Evolutionary conservation across 2,113 vertebrate species (phyloP).

Genomic region (Campylomormyrus numenius): DNA sequence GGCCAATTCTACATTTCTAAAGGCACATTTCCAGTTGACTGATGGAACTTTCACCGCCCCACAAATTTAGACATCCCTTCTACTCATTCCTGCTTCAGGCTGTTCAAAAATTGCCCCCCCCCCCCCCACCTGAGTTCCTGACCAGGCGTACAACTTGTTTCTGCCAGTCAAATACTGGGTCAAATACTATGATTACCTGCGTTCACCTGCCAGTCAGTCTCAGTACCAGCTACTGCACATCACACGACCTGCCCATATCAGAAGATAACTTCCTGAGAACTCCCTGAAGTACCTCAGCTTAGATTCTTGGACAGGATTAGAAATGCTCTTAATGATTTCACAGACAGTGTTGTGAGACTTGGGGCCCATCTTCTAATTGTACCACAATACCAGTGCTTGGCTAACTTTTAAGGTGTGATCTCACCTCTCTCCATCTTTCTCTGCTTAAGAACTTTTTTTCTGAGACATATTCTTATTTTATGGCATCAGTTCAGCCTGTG

Average conservation of each 20-base stretch:
- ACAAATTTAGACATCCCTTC: not conserved
- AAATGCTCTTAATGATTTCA: not conserved
- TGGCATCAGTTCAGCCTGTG: not conserved
- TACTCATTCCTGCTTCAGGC: not conserved
- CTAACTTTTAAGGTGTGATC: not conserved
- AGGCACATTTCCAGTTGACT: not conserved
- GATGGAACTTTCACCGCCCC: not conserved
- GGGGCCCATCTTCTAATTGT: not conserved
- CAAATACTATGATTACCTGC: not conserved
- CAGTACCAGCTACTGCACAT: not conserved
- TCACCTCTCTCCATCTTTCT: not conserved
- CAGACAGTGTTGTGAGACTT: not conserved
- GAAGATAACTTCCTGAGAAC: not conserved
- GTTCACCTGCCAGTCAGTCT: not conserved
- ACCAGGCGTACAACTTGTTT: not conserved
- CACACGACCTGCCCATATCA: not conserved
- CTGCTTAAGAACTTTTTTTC: not conserved
- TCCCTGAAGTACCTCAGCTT: not conserved
- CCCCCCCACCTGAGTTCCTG: not conserved
- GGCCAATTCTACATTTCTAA: not conserved
- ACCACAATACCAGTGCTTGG: not conserved
- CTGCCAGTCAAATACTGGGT: not conserved
- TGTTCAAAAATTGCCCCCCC: not conserved
- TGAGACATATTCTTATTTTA: not conserved
- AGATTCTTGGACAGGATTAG: not conserved